Conservation (phyloP, 2,113 vertebrate species). For the Polyodon spathula region DNA sequence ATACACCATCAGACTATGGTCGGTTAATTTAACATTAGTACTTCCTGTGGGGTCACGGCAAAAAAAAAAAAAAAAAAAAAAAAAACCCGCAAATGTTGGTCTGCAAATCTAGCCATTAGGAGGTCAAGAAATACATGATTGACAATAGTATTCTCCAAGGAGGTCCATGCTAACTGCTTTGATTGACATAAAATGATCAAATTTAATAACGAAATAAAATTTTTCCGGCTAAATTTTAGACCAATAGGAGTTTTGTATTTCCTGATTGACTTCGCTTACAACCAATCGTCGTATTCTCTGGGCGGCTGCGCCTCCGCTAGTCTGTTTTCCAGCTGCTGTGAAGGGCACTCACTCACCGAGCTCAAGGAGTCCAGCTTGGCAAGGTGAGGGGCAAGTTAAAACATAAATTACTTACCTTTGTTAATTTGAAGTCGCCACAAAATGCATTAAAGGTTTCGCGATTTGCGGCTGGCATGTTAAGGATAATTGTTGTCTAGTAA, state of each 20-base stretch:
- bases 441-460: background rate
- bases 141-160: conserved; percentile 17
- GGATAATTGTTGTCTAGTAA: too few relatives aligned
- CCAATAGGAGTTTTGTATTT: background rate
- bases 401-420: background rate
- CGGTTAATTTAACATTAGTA: too few relatives aligned
- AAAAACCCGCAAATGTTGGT: too few relatives aligned
- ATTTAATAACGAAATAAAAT: too few relatives aligned
- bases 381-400: conserved; percentile 34
- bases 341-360: conserved; percentile 45
- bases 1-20: background rate
- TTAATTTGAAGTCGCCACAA: background rate
- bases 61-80: too few relatives aligned
- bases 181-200: too few relatives aligned
- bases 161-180: background rate
- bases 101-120: too few relatives aligned
- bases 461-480: background rate
- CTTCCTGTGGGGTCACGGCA: too few relatives aligned
- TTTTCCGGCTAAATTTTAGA: background rate
- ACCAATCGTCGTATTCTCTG: accelerated
- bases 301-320: conserved; percentile 42
- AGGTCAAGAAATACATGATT: conserved; percentile 2
- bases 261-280: background rate
- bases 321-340: conserved; percentile 41
- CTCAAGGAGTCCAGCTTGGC: conserved; percentile 17